Conservation (phyloP, 2,113 vertebrate genomes). For the Electrona antarctica region DNA sequence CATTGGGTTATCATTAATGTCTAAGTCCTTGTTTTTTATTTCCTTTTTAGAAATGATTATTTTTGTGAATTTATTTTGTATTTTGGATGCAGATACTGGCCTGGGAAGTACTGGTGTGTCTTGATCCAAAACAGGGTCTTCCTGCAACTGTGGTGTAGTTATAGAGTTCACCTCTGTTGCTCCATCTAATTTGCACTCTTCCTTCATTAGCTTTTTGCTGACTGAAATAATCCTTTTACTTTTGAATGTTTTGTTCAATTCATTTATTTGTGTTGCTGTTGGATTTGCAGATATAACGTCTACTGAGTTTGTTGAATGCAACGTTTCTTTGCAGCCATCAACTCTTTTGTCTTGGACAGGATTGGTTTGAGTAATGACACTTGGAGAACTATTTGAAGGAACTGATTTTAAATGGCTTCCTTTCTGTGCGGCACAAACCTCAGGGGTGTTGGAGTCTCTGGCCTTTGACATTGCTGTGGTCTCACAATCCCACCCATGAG, state of each 20-base stretch:
- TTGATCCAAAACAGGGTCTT: background rate
- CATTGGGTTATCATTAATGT: too few species aligned
- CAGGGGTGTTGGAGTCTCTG: background rate
- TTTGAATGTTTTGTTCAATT: slow-evolving; percentile 1
- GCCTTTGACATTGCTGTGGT: background rate
- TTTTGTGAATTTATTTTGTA: background rate
- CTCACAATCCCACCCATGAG: slow-evolving; percentile 9
- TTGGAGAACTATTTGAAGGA: background rate
- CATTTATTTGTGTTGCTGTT: too few species aligned
- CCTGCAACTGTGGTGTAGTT: background rate
- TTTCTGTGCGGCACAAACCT: background rate
- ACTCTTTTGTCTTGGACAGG: background rate
- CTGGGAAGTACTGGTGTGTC: background rate
- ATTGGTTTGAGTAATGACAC: background rate
- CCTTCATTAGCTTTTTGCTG: background rate
- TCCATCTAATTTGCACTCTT: background rate
- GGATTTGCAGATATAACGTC: background rate
- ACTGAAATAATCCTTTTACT: background rate
- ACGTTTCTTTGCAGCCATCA: background rate
- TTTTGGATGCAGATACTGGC: background rate
- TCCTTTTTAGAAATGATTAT: background rate
- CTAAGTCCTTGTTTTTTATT: too few species aligned
- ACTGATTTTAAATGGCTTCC: background rate
- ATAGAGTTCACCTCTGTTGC: background rate
- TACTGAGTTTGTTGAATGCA: background rate